Evolutionary conservation across 2,888 invertebrate species (phyloP).

Genomic region (Nowickia ferox): DNA sequence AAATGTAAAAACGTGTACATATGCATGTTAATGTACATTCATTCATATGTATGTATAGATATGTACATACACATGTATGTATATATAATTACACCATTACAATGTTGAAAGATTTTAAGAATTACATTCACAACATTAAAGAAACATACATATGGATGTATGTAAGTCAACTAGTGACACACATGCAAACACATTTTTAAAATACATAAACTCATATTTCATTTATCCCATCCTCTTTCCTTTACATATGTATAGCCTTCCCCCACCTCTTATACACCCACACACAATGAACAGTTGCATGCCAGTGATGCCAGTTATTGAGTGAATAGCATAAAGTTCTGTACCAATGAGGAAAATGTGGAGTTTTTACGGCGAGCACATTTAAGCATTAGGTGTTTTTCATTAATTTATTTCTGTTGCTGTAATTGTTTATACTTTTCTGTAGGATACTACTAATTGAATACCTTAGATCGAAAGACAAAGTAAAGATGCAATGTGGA

Average conservation of each 20-base stretch:
- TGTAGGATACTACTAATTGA: too few species aligned
- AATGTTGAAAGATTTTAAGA: neutral
- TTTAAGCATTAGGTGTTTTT: too few species aligned
- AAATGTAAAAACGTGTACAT: neutral
- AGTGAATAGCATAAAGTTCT: neutral
- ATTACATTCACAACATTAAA: neutral
- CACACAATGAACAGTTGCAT: conserved; percentile 32
- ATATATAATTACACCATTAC: too few species aligned
- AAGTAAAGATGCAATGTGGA: too few species aligned
- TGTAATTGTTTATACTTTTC: too few species aligned
- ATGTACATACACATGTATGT: too few species aligned
- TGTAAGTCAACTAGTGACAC: neutral
- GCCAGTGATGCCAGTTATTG: conserved; percentile 24
- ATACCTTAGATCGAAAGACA: too few species aligned
- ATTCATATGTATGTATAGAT: neutral
- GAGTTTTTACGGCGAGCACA: too few species aligned
- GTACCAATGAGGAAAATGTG: neutral
- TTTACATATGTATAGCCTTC: neutral
- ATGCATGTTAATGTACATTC: neutral
- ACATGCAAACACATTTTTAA: conserved; percentile 4
- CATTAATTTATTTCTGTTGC: too few species aligned
- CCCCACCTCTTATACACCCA: neutral
- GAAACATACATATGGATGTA: too few species aligned
- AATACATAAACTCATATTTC: neutral
- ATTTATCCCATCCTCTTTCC: neutral